phyloP scores from a whole-genome alignment of 2,113 vertebrate species.

The Periophthalmus modestus region DNA sequence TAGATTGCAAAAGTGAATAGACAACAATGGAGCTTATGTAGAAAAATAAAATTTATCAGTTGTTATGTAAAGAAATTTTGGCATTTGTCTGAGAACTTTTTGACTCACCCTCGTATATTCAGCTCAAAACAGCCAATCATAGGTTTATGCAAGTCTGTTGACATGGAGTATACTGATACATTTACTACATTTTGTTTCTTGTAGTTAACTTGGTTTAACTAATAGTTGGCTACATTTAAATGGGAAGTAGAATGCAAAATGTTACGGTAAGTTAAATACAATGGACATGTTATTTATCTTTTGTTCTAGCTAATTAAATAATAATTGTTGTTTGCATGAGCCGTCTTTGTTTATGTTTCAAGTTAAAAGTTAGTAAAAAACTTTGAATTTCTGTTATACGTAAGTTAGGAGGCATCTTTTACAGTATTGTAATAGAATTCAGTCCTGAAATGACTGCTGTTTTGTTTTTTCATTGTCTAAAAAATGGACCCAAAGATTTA shows the following conservation, averaged over 20 bases:
- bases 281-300: slow-evolving; percentile 18
- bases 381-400: neutral
- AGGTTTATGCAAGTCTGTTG: neutral
- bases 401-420: neutral
- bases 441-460: slow-evolving; percentile 25
- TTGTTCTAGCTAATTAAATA: neutral
- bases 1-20: too few relatives aligned
- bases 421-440: neutral
- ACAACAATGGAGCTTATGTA: too few relatives aligned
- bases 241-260: slow-evolving; percentile 1
- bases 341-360: neutral
- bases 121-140: neutral
- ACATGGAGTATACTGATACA: neutral
- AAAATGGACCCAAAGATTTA: slow-evolving; percentile 19
- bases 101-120: too few relatives aligned
- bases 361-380: neutral
- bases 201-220: neutral
- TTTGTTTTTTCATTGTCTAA: slow-evolving; percentile 12
- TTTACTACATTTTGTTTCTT: slow-evolving; percentile 4
- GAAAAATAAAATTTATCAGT: too few relatives aligned
- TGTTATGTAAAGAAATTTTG: too few relatives aligned
- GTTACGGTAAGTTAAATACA: neutral
- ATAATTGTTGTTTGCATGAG: neutral
- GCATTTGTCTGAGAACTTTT: too few relatives aligned
- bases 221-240: neutral